These are phyloP conservation scores for Epinephelus malabaricus DNA, from an alignment of 2,797 vertebrate species.

Conservation along the genomic window DNA sequence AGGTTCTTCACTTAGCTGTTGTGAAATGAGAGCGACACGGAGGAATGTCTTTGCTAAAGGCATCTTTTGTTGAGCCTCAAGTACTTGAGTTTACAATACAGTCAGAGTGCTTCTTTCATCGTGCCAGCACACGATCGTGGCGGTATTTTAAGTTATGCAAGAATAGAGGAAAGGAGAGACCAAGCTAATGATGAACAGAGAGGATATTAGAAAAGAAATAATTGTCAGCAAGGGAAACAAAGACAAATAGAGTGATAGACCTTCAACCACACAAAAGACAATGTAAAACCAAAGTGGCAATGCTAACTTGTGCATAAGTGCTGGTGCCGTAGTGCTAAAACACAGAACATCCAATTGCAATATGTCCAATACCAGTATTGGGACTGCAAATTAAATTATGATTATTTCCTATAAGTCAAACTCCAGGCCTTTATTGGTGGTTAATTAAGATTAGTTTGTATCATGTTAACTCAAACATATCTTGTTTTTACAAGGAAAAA, in stretches of 20 bases:
- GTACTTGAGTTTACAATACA: slow-evolving; percentile 41
- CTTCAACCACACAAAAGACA: neutral
- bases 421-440: neutral
- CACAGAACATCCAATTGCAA: neutral
- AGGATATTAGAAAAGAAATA: slow-evolving; percentile 17
- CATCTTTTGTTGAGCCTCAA: slow-evolving; percentile 51
- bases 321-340: neutral
- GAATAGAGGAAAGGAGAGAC: slow-evolving; percentile 11
- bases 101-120: slow-evolving; percentile 44
- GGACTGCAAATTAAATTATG: neutral
- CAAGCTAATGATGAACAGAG: neutral
- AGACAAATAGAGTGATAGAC: neutral
- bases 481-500: neutral
- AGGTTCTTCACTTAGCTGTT: slow-evolving; percentile 44
- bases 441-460: neutral
- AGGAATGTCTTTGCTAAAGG: slow-evolving; percentile 49
- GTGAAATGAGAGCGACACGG: slow-evolving; percentile 32
- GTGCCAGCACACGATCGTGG: slow-evolving; percentile 10
- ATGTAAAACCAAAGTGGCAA: neutral
- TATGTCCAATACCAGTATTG: neutral
- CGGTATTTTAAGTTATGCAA: slow-evolving; percentile 7
- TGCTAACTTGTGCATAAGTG: neutral
- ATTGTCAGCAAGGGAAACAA: slow-evolving; percentile 2
- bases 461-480: neutral
- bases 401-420: neutral